phyloP scores from a whole-genome alignment of 2,888 invertebrate species.

The Pachliopta kotzebuea region DNA sequence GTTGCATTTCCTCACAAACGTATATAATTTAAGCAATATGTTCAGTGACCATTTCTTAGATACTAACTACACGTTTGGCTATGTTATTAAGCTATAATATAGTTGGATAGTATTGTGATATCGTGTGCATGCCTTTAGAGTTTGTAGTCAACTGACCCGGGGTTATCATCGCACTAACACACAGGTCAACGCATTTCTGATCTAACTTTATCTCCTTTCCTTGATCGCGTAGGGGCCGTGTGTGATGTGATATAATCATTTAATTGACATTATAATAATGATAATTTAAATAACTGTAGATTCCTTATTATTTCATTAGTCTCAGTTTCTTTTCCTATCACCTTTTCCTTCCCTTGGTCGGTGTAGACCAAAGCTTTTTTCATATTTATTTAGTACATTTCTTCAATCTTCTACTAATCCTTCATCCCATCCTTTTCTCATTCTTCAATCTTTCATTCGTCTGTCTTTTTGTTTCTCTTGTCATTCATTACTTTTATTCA shows the following conservation, averaged over 20 bases:
- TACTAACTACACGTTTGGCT: background rate
- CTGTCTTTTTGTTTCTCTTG: no score
- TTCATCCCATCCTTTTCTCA: no score
- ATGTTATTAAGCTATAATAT: background rate
- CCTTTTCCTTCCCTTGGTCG: no score
- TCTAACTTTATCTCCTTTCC: slow-evolving; percentile 52
- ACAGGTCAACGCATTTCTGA: slow-evolving; percentile 59
- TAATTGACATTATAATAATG: background rate
- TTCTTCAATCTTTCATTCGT: no score
- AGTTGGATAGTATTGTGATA: slow-evolving; percentile 1
- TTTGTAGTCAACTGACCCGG: slow-evolving; percentile 42
- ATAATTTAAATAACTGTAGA: background rate
- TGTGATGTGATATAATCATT: slow-evolving; percentile 16
- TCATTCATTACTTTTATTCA: no score
- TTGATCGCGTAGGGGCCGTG: slow-evolving; percentile 44
- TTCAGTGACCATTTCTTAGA: background rate
- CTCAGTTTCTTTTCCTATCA: no score
- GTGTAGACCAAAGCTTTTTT: no score
- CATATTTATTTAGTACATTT: no score
- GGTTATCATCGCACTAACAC: slow-evolving; percentile 47
- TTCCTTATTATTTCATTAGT: no score
- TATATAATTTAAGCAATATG: background rate
- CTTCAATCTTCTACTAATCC: no score
- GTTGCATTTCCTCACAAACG: no score
- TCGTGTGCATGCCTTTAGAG: slow-evolving; percentile 38